Percentiles rank a stretch among this genome's conserved stretches.
Evolutionary conservation across 2,888 invertebrate species (phyloP).

Genomic region (Slavum lentiscoides): DNA sequence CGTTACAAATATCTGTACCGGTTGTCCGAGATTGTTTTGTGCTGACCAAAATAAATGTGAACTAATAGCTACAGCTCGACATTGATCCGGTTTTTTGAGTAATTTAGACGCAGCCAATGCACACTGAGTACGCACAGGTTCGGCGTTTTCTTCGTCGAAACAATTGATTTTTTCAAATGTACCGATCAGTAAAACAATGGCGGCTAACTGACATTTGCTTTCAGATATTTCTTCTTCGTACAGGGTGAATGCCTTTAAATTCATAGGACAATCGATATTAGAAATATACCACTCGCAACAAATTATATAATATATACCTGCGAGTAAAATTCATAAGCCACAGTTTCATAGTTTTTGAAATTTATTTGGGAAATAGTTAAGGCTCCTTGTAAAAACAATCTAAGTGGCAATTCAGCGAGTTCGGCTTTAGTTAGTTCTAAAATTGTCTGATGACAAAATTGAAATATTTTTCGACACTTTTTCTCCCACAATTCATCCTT

Average conservation of each 20-base stretch:
- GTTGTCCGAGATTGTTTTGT: conserved; percentile 64
- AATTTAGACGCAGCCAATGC: conserved; percentile 94
- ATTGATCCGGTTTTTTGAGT: conserved; percentile 97
- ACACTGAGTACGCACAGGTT: conserved; percentile 93
- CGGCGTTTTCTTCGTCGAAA: conserved; percentile 94
- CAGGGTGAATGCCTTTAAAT: conserved; percentile 81
- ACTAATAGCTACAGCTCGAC: conserved; percentile 89
- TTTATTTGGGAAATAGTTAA: conserved; percentile 87
- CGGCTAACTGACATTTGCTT: conserved; percentile 93
- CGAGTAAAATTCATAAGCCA: conserved; percentile 97
- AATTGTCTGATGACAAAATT: conserved; percentile 96
- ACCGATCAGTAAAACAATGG: conserved; percentile 92
- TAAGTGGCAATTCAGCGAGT: conserved; percentile 86
- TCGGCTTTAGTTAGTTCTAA: conserved; percentile 93
- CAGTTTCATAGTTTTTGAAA: conserved; percentile 93
- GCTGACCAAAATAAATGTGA: conserved; percentile 98
- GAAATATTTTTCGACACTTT: conserved; percentile 96
- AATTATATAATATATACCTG: conserved; percentile 63
- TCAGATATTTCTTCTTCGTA: conserved; percentile 99
- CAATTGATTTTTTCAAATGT: conserved; percentile 94
- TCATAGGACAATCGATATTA: not conserved
- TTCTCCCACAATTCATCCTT: conserved; percentile 97
- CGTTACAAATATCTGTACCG: conserved; percentile 58
- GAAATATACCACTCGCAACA: not conserved
- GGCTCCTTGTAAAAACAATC: conserved; percentile 94